Evolutionary conservation across 2,113 vertebrate genomes (phyloP).

Genomic region (Ailuropoda melanoleuca): DNA sequence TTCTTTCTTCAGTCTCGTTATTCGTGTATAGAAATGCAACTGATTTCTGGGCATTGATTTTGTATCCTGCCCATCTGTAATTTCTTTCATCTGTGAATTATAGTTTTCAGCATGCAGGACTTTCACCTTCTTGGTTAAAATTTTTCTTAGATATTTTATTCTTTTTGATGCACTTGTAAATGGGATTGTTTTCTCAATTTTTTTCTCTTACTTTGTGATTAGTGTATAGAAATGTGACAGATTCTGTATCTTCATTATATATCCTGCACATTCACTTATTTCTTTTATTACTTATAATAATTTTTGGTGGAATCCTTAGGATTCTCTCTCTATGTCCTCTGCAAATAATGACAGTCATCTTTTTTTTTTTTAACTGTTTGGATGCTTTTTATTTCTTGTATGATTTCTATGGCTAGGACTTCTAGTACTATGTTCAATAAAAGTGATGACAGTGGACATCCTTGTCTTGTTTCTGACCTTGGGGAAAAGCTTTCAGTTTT

Average conservation of each 20-base stretch:
- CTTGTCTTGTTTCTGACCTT: neutral
- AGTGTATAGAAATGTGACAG: neutral
- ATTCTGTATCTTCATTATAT: neutral
- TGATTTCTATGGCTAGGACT: neutral
- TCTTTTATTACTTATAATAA: neutral
- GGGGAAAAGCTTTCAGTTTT: neutral
- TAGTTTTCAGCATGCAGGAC: neutral
- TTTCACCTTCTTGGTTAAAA: neutral
- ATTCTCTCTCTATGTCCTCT: neutral
- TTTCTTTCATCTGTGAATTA: neutral
- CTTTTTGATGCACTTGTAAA: neutral
- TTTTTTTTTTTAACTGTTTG: neutral
- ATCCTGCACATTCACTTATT: neutral
- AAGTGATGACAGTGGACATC: neutral
- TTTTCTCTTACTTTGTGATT: neutral
- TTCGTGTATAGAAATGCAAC: too few relatives aligned
- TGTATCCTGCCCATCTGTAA: too few relatives aligned
- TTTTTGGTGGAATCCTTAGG: neutral
- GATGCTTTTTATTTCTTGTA: neutral
- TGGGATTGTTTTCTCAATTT: neutral
- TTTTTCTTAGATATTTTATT: neutral
- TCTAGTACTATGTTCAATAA: neutral
- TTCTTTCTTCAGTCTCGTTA: too few relatives aligned
- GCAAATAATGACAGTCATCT: neutral
- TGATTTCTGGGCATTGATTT: too few relatives aligned